Evolutionary conservation across 2,888 invertebrate genomes (phyloP).

Genomic region (Oligia strigilis): DNA sequence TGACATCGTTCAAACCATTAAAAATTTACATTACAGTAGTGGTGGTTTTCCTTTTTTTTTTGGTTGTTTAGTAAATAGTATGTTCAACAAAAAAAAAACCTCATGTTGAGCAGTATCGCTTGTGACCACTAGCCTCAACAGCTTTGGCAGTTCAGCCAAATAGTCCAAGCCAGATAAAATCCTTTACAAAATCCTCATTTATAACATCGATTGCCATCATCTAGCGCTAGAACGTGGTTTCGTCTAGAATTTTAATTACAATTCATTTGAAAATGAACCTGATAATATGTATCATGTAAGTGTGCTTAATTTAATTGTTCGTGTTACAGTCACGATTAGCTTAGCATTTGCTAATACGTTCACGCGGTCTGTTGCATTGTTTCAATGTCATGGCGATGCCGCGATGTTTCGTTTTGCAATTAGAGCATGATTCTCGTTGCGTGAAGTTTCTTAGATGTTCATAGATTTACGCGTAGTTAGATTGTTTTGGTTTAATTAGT

Average conservation of each 20-base stretch:
- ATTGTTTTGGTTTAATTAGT: slow-evolving; percentile 17
- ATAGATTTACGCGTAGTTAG: slow-evolving; percentile 44
- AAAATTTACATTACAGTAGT: no score
- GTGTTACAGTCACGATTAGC: slow-evolving; percentile 67
- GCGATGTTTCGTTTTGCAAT: slow-evolving; percentile 52
- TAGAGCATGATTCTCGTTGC: slow-evolving; percentile 61
- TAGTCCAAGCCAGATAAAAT: neutral
- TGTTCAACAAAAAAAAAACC: no score
- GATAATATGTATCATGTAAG: slow-evolving; percentile 72
- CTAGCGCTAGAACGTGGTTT: slow-evolving; percentile 33
- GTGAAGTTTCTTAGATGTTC: slow-evolving; percentile 40
- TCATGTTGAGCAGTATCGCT: neutral
- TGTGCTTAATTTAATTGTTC: slow-evolving; percentile 72
- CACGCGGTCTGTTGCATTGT: slow-evolving; percentile 62
- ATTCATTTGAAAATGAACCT: slow-evolving; percentile 63
- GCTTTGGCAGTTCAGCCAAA: neutral
- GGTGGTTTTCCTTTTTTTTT: no score
- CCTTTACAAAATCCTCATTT: slow-evolving; percentile 26
- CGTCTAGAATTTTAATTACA: slow-evolving; percentile 61
- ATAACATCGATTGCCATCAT: slow-evolving; percentile 48
- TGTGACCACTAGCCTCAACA: neutral
- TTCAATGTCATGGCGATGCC: slow-evolving; percentile 65
- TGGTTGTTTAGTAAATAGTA: no score
- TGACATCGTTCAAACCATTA: no score
- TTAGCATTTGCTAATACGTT: slow-evolving; percentile 62